A percentile compares a stretch with the other conserved stretches of the same genome.
phyloP scores from a whole-genome alignment of 2,888 invertebrate genomes.

The Drosophila testacea region DNA sequence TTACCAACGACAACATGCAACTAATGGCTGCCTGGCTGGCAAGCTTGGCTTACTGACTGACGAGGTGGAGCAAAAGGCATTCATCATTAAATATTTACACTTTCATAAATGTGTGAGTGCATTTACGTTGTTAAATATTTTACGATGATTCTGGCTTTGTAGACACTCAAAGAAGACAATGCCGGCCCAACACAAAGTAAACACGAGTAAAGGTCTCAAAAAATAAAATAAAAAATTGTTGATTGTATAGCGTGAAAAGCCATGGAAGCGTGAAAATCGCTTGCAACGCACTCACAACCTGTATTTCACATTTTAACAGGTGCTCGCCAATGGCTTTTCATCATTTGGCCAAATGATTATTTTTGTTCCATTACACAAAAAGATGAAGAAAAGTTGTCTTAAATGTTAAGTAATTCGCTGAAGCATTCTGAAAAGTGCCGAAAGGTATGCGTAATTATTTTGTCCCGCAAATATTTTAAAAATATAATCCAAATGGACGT shows the following conservation, averaged over 20 bases:
- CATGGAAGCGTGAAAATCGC: slow-evolving; percentile 71
- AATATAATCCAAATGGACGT: slow-evolving; percentile 42
- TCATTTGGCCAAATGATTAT: slow-evolving; percentile 21
- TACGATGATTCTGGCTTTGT: slow-evolving; percentile 63
- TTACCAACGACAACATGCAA: slow-evolving; percentile 22
- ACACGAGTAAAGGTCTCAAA: slow-evolving; percentile 18
- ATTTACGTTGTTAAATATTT: slow-evolving; percentile 75
- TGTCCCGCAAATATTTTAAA: slow-evolving; percentile 7
- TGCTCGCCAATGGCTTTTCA: slow-evolving; percentile 21
- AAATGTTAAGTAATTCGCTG: slow-evolving; percentile 29
- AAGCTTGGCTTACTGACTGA: neutral
- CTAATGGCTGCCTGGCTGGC: slow-evolving; percentile 13
- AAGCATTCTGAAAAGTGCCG: slow-evolving; percentile 26
- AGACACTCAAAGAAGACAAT: slow-evolving; percentile 52
- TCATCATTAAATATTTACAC: slow-evolving; percentile 79
- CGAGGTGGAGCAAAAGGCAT: slow-evolving; percentile 44
- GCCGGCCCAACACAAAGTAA: slow-evolving; percentile 15
- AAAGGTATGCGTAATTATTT: slow-evolving; percentile 36
- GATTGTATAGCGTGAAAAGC: slow-evolving; percentile 39
- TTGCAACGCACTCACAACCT: slow-evolving; percentile 29
- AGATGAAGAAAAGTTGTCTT: slow-evolving; percentile 9
- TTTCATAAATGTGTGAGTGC: slow-evolving; percentile 81
- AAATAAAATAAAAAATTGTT: slow-evolving; percentile 11
- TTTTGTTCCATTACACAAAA: slow-evolving; percentile 25
- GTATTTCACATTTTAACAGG: slow-evolving; percentile 18